Evolutionary conservation across 2,797 vertebrate species (phyloP).

Genomic region (Ctenopoma multispine): DNA sequence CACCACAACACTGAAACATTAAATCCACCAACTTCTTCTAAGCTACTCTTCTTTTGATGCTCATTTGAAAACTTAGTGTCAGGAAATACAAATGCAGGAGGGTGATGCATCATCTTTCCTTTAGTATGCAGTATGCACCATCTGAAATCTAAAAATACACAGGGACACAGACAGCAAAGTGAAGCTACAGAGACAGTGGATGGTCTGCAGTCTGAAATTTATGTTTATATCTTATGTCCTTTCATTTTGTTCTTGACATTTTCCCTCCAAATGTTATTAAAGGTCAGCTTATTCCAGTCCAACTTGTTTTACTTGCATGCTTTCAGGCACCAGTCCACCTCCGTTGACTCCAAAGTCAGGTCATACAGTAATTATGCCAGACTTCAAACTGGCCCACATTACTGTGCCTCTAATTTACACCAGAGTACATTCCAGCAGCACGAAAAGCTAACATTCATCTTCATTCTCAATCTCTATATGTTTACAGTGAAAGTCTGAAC

Average conservation of each 20-base stretch:
- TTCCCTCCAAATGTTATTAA: conserved; percentile 14
- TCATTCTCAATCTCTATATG: conserved; percentile 7
- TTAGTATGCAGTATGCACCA: neutral
- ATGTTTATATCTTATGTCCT: conserved; percentile 8
- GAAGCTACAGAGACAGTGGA: neutral
- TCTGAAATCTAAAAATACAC: conserved; percentile 8
- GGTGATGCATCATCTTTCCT: no score
- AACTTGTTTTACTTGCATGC: conserved; percentile 1
- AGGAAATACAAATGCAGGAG: conserved; percentile 14
- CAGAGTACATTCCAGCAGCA: neutral
- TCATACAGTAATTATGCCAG: neutral
- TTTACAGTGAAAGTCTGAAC: conserved; percentile 12
- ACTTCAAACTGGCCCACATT: neutral
- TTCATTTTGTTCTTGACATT: neutral
- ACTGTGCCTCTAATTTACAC: neutral
- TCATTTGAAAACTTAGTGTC: conserved; percentile 3
- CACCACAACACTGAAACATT: no score
- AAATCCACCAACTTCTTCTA: neutral
- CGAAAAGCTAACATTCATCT: conserved; percentile 6
- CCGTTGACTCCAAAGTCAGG: neutral
- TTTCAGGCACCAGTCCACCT: neutral
- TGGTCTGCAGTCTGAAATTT: neutral
- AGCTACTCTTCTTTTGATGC: conserved; percentile 10
- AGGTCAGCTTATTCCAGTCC: conserved; percentile 34
- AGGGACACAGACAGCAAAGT: conserved; percentile 1